phyloP scores from a whole-genome alignment of 2,888 invertebrate species.

The Drosophila kanekoi region DNA sequence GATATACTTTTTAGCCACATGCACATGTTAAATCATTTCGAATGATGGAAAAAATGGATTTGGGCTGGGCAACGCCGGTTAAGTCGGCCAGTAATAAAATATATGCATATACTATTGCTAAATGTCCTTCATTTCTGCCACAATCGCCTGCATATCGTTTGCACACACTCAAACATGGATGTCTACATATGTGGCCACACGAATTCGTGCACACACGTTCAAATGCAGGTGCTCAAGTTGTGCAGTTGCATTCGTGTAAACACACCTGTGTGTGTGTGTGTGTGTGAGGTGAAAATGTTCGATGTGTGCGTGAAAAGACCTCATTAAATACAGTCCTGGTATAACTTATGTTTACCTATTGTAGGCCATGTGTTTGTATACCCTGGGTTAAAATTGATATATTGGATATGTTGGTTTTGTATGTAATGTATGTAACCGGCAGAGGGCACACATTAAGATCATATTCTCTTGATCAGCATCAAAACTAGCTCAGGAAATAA shows the following conservation, averaged over 20 bases:
- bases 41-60: too few relatives aligned
- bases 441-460: too few relatives aligned
- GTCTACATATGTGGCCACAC: slow-evolving; percentile 4
- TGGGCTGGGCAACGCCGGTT: too few relatives aligned
- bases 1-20: too few relatives aligned
- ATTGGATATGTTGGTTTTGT: too few relatives aligned
- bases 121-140: background rate
- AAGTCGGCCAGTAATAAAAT: too few relatives aligned
- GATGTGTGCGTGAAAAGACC: slow-evolving; percentile 1
- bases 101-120: slow-evolving; percentile 7
- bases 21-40: too few relatives aligned
- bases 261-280: slow-evolving; percentile 14
- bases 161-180: background rate
- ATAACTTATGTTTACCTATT: slow-evolving; percentile 2
- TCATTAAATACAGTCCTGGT: too few relatives aligned
- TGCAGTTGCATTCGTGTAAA: slow-evolving; percentile 66
- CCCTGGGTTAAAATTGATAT: too few relatives aligned
- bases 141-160: slow-evolving; percentile 6
- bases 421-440: too few relatives aligned
- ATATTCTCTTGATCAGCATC: too few relatives aligned
- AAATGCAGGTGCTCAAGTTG: slow-evolving; percentile 67
- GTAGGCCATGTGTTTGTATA: slow-evolving; percentile 24
- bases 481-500: too few relatives aligned
- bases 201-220: slow-evolving; percentile 42
- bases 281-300: background rate